A percentile compares a stretch with the other conserved stretches of the same genome.
Evolutionary conservation across 2,888 invertebrate species (phyloP).

Genomic region (Liposcelis brunnea): DNA sequence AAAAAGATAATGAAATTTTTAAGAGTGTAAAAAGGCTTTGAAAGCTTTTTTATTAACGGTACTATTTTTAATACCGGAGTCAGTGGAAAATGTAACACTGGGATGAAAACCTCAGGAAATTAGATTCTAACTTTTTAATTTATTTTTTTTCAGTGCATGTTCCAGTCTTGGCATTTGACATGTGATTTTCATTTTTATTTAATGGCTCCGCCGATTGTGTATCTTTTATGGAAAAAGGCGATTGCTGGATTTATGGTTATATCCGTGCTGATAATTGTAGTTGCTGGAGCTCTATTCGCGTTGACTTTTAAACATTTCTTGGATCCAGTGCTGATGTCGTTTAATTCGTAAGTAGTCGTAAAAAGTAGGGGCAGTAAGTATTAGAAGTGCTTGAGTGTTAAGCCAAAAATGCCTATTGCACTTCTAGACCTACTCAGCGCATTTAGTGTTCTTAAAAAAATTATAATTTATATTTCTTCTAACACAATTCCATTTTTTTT

Average conservation of each 20-base stretch:
- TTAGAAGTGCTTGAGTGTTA: too few species aligned
- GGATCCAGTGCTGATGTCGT: neutral
- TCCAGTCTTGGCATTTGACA: slow-evolving; percentile 50
- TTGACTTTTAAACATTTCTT: slow-evolving; percentile 1
- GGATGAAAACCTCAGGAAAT: too few species aligned
- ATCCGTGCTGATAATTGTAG: neutral
- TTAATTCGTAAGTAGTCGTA: slow-evolving; percentile 2
- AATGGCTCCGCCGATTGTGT: slow-evolving; percentile 31
- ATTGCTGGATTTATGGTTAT: neutral
- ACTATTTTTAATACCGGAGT: too few species aligned
- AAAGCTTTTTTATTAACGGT: too few species aligned
- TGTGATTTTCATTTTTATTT: slow-evolving; percentile 52
- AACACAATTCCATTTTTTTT: too few species aligned
- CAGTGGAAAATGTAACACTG: too few species aligned
- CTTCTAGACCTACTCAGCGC: too few species aligned
- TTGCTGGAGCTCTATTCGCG: neutral
- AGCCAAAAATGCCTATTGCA: too few species aligned
- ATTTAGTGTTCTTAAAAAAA: neutral
- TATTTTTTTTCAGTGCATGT: slow-evolving; percentile 38
- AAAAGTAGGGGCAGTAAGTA: too few species aligned
- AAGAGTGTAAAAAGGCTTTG: too few species aligned
- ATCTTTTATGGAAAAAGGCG: slow-evolving; percentile 1
- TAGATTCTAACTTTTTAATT: neutral
- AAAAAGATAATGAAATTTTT: too few species aligned
- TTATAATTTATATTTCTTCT: neutral